Conservation (phyloP, 2,888 invertebrate genomes). For the Tenthredo amoena region DNA sequence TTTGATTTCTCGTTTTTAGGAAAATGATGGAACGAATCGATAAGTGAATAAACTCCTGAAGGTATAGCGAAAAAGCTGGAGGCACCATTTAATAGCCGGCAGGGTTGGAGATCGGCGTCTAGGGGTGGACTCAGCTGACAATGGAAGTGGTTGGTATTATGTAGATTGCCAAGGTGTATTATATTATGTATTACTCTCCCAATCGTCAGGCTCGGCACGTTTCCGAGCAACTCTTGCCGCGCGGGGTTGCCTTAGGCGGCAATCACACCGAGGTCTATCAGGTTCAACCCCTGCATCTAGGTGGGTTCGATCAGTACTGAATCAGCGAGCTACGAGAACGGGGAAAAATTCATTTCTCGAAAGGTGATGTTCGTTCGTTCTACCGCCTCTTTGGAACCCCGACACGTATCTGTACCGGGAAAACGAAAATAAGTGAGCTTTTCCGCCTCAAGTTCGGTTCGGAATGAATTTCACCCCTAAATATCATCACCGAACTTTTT, state of each 20-base stretch:
- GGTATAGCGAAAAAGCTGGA: not conserved
- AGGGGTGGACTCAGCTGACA: conserved; percentile 41
- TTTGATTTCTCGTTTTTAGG: not conserved
- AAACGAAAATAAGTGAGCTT: conserved; percentile 16
- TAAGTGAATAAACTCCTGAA: not conserved
- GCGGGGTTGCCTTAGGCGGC: conserved; percentile 38
- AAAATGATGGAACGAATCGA: not conserved
- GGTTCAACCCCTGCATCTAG: conserved; percentile 14
- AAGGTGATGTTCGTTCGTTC: not conserved
- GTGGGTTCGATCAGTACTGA: conserved; percentile 14
- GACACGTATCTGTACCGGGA: not conserved
- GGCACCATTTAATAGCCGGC: not conserved
- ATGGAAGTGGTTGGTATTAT: conserved; percentile 47
- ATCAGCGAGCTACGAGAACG: not conserved
- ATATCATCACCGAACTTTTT: not conserved
- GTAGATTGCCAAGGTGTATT: conserved; percentile 54
- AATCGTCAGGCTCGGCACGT: conserved; percentile 55
- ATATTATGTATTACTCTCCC: conserved; percentile 52
- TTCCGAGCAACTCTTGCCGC: conserved; percentile 47
- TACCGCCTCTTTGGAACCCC: conserved; percentile 1
- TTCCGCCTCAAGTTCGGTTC: not conserved
- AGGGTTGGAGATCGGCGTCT: conserved; percentile 53
- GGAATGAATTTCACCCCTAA: not conserved
- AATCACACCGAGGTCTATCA: conserved; percentile 46
- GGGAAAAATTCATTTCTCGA: conserved; percentile 29